A percentile compares a stretch with the other conserved stretches of the same genome.
These are phyloP conservation scores for Pseudomyrmex cubaensis DNA, from an alignment of 1,140 invertebrate species.

Conservation along the genomic window DNA sequence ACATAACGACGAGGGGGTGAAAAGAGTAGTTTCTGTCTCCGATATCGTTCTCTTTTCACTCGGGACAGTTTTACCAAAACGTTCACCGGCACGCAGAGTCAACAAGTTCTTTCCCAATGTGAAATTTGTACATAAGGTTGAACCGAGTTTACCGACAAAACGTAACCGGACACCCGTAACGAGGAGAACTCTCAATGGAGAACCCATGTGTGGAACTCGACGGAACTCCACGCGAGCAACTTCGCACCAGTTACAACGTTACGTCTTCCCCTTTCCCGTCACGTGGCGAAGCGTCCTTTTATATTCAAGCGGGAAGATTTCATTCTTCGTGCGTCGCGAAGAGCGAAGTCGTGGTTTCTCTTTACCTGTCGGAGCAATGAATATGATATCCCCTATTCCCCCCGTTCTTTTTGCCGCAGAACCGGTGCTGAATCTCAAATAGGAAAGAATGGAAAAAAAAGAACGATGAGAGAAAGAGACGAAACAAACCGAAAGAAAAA, in stretches of 20 bases:
- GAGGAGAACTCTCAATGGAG: slow-evolving; percentile 19
- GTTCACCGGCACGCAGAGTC: neutral
- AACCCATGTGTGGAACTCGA: neutral
- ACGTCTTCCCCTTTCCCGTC: neutral
- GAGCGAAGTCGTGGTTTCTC: slow-evolving; percentile 32
- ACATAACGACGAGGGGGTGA: neutral
- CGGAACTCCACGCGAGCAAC: slow-evolving; percentile 8
- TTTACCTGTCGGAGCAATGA: slow-evolving; percentile 40
- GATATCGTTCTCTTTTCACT: slow-evolving; percentile 13
- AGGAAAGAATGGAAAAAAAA: slow-evolving; percentile 26
- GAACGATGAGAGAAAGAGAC: neutral
- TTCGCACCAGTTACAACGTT: slow-evolving; percentile 14
- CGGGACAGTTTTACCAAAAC: slow-evolving; percentile 11
- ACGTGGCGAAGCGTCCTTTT: slow-evolving; percentile 10
- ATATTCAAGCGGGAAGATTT: slow-evolving; percentile 14
- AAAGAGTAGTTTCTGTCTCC: neutral
- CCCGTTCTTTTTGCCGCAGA: neutral
- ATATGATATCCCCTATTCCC: slow-evolving; percentile 26
- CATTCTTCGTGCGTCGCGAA: slow-evolving; percentile 32
- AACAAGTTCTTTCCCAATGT: slow-evolving; percentile 34
- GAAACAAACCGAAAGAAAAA: slow-evolving; percentile 6
- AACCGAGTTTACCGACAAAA: slow-evolving; percentile 48
- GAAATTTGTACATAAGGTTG: slow-evolving; percentile 19
- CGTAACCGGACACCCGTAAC: slow-evolving; percentile 47
- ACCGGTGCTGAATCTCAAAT: slow-evolving; percentile 36